Percentiles rank a stretch among this genome's conserved stretches.
These are phyloP conservation scores for Zosterops pallidus DNA, from an alignment of 2,113 vertebrate species.

Conservation along the genomic window DNA sequence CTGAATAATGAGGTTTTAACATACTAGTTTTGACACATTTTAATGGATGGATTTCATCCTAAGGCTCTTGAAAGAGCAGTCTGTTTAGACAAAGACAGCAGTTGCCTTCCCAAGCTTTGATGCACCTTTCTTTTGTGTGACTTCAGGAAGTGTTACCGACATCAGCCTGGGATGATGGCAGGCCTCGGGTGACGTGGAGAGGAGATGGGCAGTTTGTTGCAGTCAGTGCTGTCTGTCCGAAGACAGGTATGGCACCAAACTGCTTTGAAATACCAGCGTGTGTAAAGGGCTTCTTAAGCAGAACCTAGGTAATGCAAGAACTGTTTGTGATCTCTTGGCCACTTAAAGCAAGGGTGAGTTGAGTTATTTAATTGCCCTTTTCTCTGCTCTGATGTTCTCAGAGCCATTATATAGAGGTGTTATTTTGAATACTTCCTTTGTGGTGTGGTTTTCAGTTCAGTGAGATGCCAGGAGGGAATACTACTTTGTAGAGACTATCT, in stretches of 20 bases:
- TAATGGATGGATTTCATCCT: not conserved
- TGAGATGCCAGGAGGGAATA: not conserved
- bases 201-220: conserved; percentile 95
- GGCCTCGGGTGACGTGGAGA: conserved; percentile 86
- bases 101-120: not conserved
- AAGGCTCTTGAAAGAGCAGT: not conserved
- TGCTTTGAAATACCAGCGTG: not conserved
- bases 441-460: not conserved
- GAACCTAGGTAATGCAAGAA: not conserved
- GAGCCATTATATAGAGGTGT: fast-evolving
- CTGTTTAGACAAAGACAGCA: not conserved
- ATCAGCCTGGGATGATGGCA: conserved; percentile 85
- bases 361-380: not conserved
- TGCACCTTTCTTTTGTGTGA: not conserved
- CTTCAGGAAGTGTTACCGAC: conserved; percentile 80
- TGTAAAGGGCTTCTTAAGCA: not conserved
- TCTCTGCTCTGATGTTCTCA: not conserved
- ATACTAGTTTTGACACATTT: not conserved
- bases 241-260: conserved; percentile 76
- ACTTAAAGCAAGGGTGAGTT: not conserved
- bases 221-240: conserved; percentile 85
- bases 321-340: not conserved
- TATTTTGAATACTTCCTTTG: not conserved
- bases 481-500: not conserved
- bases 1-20: not conserved